These are phyloP conservation scores for Otolemur garnettii DNA, from an alignment of 2,113 vertebrate genomes.

Conservation along the genomic window DNA sequence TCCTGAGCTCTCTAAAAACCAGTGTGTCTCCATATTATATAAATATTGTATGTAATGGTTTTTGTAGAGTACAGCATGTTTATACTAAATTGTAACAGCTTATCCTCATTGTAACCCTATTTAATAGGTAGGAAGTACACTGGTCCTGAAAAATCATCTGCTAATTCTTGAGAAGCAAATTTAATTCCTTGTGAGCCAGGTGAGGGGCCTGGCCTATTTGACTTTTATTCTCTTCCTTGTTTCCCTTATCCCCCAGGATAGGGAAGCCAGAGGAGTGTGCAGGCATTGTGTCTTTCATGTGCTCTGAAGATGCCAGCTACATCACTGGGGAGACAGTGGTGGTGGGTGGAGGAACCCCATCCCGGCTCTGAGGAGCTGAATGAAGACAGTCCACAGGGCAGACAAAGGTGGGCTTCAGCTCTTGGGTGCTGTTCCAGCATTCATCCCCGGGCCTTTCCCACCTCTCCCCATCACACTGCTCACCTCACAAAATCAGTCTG, in stretches of 20 bases:
- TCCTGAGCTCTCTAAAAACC: conserved; percentile 45
- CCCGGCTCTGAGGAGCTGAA: conserved; percentile 81
- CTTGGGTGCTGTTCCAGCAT: neutral
- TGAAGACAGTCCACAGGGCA: neutral
- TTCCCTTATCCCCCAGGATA: conserved; percentile 82
- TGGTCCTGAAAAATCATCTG: conserved; percentile 39
- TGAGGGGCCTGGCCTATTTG: neutral
- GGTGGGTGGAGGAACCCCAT: conserved; percentile 88
- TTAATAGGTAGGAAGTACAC: neutral
- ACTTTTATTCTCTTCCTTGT: conserved; percentile 44
- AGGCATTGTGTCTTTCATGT: conserved; percentile 92
- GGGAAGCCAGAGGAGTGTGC: conserved; percentile 92
- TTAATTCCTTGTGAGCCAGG: neutral
- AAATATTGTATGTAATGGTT: conserved; percentile 2
- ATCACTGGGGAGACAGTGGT: conserved; percentile 94
- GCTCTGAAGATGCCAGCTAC: conserved; percentile 92
- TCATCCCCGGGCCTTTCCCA: neutral
- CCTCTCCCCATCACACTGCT: neutral
- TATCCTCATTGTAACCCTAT: conserved; percentile 19
- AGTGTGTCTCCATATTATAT: conserved; percentile 19
- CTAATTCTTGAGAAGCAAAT: conserved; percentile 52
- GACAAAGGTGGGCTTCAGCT: neutral
- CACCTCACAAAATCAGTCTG: conserved; percentile 1
- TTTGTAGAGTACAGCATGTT: conserved; percentile 26
- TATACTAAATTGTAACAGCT: conserved; percentile 28